These are phyloP conservation scores for Cydia pomonella DNA, from an alignment of 1,140 invertebrate species.

Conservation along the genomic window DNA sequence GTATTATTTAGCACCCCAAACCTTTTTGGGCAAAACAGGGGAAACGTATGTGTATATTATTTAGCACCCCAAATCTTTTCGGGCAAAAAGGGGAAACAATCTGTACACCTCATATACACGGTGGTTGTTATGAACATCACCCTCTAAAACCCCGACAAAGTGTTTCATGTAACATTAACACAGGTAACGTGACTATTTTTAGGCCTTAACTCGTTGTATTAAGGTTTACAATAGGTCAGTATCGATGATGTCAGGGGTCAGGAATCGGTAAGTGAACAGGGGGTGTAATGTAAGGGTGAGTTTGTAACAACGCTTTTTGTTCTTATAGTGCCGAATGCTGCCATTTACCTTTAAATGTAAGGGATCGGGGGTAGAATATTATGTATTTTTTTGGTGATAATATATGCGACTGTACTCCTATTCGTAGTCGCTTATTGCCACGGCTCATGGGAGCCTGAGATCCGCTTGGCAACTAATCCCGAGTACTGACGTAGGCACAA, in stretches of 20 bases:
- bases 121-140: background rate
- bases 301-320: constrained; percentile 6
- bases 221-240: background rate
- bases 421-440: too few species aligned
- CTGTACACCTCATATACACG: background rate
- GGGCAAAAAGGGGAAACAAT: background rate
- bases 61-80: too few species aligned
- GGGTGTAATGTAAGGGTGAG: background rate
- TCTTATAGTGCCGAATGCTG: background rate
- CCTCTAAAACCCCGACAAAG: background rate
- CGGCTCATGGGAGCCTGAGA: too few species aligned
- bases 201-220: background rate
- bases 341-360: background rate
- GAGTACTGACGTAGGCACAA: too few species aligned
- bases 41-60: too few species aligned
- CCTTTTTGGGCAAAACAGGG: too few species aligned
- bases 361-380: background rate
- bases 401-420: too few species aligned
- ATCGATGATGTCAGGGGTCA: background rate
- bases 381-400: too few species aligned
- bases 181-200: background rate
- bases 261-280: constrained; percentile 6
- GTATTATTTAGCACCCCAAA: too few species aligned
- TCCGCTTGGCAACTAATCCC: too few species aligned
- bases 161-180: background rate